Evolutionary conservation across 2,113 vertebrate genomes (phyloP).

Genomic region (Neotragus pygmaeus): DNA sequence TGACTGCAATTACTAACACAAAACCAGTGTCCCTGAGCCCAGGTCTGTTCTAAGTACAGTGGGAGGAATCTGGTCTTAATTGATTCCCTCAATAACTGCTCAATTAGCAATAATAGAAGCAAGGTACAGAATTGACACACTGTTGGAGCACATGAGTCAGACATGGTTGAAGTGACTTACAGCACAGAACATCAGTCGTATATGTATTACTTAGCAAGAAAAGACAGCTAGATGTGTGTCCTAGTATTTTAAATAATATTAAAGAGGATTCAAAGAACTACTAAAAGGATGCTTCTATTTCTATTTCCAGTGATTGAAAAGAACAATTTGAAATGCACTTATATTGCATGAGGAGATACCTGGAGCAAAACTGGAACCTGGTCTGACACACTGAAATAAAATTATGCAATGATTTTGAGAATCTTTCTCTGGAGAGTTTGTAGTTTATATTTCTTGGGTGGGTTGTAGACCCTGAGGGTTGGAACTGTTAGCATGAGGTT

Average conservation of each 20-base stretch:
- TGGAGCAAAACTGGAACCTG: neutral
- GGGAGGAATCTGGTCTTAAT: neutral
- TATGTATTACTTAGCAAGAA: neutral
- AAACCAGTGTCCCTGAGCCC: neutral
- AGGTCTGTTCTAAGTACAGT: neutral
- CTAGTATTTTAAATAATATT: conserved; percentile 24
- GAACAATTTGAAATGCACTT: neutral
- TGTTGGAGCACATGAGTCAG: neutral
- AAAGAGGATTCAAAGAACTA: neutral
- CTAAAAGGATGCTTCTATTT: neutral
- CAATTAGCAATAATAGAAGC: neutral
- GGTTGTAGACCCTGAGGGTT: neutral
- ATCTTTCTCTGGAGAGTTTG: neutral
- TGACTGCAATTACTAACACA: neutral
- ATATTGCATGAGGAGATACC: neutral
- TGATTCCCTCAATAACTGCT: neutral
- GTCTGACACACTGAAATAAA: neutral
- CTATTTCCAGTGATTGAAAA: neutral
- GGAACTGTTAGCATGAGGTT: neutral
- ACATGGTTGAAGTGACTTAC: accelerated
- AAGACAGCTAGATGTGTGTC: neutral
- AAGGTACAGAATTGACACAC: neutral
- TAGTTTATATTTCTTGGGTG: neutral
- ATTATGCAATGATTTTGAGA: neutral
- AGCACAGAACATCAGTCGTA: neutral